These are phyloP conservation scores for Halocynthia roretzi DNA, from an alignment of 23 tunicate species.

Conservation along the genomic window DNA sequence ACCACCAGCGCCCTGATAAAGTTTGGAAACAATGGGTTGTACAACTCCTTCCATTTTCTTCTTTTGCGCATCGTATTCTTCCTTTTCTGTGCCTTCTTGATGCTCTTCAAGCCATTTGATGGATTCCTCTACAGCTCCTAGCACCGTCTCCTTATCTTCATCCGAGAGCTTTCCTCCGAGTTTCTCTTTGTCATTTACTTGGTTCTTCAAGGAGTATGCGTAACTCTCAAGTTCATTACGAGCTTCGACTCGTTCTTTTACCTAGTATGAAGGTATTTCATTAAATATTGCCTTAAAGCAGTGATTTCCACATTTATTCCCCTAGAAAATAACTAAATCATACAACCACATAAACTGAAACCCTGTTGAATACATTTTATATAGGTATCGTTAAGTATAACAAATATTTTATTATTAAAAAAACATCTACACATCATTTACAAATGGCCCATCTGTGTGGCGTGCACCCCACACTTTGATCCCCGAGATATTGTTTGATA, in stretches of 20 bases:
- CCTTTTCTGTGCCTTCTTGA: conserved; percentile 80
- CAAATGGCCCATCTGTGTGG: not conserved
- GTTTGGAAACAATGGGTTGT: conserved; percentile 83
- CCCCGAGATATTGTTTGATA: not conserved
- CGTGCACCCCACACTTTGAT: not conserved
- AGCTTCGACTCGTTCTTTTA: conserved; percentile 91
- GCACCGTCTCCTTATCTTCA: conserved; percentile 74
- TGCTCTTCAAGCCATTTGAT: conserved; percentile 94
- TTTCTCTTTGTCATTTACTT: conserved; percentile 85
- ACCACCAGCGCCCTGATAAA: conserved; percentile 75
- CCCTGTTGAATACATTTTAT: not conserved
- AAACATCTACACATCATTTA: not conserved
- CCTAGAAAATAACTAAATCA: too few species aligned
- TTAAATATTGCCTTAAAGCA: too few species aligned
- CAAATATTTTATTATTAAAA: not conserved
- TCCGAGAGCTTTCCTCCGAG: conserved; percentile 87
- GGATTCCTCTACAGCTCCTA: conserved; percentile 82
- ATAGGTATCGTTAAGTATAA: not conserved
- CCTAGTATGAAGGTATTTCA: conserved; percentile 16
- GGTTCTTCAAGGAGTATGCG: conserved; percentile 93
- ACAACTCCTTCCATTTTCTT: conserved; percentile 92
- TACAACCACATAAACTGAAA: too few species aligned
- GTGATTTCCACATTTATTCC: not conserved
- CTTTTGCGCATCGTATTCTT: conserved; percentile 83
- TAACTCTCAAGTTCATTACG: conserved; percentile 90